phyloP scores from a whole-genome alignment of 2,797 vertebrate genomes.

The Australoheros facetus region DNA sequence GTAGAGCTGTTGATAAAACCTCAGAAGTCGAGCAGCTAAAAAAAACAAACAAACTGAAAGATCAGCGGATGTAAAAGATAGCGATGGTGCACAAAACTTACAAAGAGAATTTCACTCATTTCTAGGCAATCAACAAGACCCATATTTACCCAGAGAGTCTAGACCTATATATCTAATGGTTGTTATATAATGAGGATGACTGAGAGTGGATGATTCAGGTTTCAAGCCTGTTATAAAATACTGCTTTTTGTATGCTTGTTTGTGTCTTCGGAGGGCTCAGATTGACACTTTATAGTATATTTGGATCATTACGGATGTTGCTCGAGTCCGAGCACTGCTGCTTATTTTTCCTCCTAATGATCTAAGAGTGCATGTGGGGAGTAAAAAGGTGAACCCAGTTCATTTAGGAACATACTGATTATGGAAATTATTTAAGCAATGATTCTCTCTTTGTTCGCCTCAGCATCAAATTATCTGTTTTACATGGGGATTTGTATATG shows the following conservation, averaged over 20 bases:
- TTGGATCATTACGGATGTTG: constrained; percentile 22
- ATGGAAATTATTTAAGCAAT: not conserved
- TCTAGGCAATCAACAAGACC: not conserved
- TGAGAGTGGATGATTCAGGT: constrained; percentile 48
- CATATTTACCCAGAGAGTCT: not conserved
- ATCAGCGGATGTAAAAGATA: not conserved
- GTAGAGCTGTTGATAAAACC: not conserved
- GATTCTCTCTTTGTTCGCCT: not conserved
- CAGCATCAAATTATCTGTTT: not conserved
- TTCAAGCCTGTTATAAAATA: constrained; percentile 29
- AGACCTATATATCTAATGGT: constrained; percentile 12
- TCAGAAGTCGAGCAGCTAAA: not conserved
- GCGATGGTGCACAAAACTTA: not conserved
- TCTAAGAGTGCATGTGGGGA: not conserved
- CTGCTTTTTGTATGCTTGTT: constrained; percentile 12
- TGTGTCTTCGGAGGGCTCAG: constrained; percentile 7
- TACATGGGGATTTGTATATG: constrained; percentile 5
- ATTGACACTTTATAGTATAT: constrained; percentile 10
- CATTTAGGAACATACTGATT: not conserved
- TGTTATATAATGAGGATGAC: constrained; percentile 46
- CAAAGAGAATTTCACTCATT: not conserved
- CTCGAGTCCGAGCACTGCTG: not conserved
- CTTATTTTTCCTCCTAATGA: constrained; percentile 11
- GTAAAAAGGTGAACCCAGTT: constrained; percentile 5
- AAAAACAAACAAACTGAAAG: not conserved